A percentile compares a stretch with the other conserved stretches of the same genome.
Conservation (phyloP, 2,888 invertebrate species). For the Ophion ventricosus region DNA sequence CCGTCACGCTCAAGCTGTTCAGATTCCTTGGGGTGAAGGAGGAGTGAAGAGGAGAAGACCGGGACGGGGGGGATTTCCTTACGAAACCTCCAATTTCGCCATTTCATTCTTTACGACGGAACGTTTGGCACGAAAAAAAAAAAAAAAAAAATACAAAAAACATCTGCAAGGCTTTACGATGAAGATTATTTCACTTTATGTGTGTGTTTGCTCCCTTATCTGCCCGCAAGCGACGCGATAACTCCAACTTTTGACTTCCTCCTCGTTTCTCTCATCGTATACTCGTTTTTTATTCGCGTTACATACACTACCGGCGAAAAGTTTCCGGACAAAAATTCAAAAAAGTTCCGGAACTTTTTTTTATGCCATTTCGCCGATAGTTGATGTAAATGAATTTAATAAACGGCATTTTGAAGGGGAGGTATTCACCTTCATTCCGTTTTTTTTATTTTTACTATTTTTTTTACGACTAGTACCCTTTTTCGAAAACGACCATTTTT, state of each 20-base stretch:
- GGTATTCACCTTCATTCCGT: no score
- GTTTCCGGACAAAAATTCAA: no score
- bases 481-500: no score
- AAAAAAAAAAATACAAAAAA: not conserved
- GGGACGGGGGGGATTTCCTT: not conserved
- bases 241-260: constrained; percentile 25
- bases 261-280: not conserved
- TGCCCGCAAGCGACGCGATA: constrained; percentile 8
- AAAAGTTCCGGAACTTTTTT: no score
- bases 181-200: constrained; percentile 9
- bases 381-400: no score
- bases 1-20: constrained; percentile 46
- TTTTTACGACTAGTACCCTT: no score
- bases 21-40: constrained; percentile 4
- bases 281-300: not conserved
- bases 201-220: constrained; percentile 19
- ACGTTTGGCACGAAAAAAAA: constrained; percentile 19
- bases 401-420: no score
- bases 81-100: constrained; percentile 36
- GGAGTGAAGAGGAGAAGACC: not conserved
- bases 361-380: no score
- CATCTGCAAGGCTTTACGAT: constrained; percentile 40
- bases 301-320: no score
- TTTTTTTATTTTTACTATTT: no score
- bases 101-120: constrained; percentile 39